Evolutionary conservation across 2,888 invertebrate genomes (phyloP), one percentile per base, ranked within the genome.

Genomic region (Timandra comae): DNA sequence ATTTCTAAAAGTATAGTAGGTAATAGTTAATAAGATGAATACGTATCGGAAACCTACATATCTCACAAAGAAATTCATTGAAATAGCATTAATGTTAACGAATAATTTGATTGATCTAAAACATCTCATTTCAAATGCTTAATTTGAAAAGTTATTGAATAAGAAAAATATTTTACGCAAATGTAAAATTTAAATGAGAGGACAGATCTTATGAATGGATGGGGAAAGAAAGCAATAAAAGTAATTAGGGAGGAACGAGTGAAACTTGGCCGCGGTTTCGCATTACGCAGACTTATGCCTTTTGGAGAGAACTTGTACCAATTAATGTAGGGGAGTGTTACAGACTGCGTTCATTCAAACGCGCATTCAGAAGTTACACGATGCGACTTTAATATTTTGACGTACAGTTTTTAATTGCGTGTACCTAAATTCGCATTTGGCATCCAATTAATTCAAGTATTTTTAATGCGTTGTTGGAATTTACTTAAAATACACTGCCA

Each of bases 241-340:
- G 69, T 70, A 72, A 75, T 73, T 71, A 70, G 55, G 52, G 51
- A 61, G 53, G 49, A 72, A 64, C 61, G 66, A 71, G 69, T 67
- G 54, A 64, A 72, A 71, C 57, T 74, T 70, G 66, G 71, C 63
- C 52, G 58, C 57, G 53, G 66, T 56, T 53, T 55, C 63, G 65
- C 63, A 65, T 72, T 72, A 67, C 63, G 61, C 54, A 51, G 69
- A 57, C 66, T 69, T 71, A 69, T 68, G 66, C 63, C 64, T 59
- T 64, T 61, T 61, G 63, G 66, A 60, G 60, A 61, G 59, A 71
- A 71, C 52, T 71, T 71, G 65, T 53, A 59, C 60, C 70, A 68
- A 73, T 72, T 71, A 72, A 64, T 66, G 63, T 59, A 55, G 46
- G 50, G 53, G 54, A 56, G 52, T 56, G 58, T 62, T 10, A 24